These are phyloP conservation scores for Leptothorax acervorum DNA, from an alignment of 2,888 invertebrate genomes.

Conservation along the genomic window DNA sequence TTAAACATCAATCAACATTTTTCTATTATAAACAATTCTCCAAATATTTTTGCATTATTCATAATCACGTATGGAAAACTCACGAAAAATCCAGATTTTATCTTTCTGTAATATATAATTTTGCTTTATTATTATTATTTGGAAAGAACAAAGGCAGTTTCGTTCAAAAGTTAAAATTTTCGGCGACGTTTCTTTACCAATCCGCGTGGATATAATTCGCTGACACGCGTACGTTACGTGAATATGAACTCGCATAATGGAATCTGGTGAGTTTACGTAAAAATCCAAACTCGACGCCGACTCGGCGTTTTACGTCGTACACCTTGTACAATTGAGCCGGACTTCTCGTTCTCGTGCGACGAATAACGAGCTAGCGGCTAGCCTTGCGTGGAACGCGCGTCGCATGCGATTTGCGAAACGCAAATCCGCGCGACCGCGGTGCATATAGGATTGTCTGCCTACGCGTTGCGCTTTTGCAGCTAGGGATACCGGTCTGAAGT, in stretches of 20 bases:
- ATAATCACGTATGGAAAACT: background rate
- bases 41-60: background rate
- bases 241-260: background rate
- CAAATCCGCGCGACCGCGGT: constrained; percentile 7
- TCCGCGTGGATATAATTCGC: background rate
- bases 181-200: background rate
- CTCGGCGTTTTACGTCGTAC: constrained; percentile 19
- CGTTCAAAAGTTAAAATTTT: background rate
- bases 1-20: background rate
- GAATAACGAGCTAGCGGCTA: constrained; percentile 31
- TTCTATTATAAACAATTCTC: background rate
- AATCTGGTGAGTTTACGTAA: constrained; percentile 12
- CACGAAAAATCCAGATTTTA: no score
- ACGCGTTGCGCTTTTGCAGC: constrained; percentile 50
- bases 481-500: constrained; percentile 74
- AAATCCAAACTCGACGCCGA: constrained; percentile 2
- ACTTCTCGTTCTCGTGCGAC: constrained; percentile 23
- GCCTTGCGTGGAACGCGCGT: constrained; percentile 42
- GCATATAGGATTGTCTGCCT: constrained; percentile 64
- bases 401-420: constrained; percentile 58
- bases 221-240: background rate
- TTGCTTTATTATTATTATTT: background rate
- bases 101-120: background rate
- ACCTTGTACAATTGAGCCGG: constrained; percentile 10
- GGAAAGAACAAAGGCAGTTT: background rate